These are phyloP conservation scores for Muscicapa comitata DNA, from an alignment of 2,797 vertebrate genomes.

Conservation along the genomic window DNA sequence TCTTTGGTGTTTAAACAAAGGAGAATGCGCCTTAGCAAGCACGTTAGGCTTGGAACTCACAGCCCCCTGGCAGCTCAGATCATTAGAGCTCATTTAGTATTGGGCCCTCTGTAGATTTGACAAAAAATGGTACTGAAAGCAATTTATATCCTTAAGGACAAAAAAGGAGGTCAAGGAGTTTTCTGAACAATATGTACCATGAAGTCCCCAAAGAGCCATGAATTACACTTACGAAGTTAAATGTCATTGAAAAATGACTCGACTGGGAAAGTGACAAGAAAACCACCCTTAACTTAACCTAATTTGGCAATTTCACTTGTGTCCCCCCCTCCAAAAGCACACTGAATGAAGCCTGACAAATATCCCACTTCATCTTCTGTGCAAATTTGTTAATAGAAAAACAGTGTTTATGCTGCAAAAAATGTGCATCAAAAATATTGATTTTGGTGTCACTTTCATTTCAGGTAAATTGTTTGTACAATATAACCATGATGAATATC, in stretches of 20 bases:
- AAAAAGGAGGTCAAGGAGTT: slow-evolving; percentile 78
- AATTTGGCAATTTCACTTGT: slow-evolving; percentile 80
- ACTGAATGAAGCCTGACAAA: slow-evolving; percentile 50
- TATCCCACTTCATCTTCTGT: slow-evolving; percentile 62
- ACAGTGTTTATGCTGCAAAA: slow-evolving; percentile 89
- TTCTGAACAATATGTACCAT: slow-evolving; percentile 69
- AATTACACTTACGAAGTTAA: slow-evolving; percentile 78
- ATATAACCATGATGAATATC: slow-evolving; percentile 87
- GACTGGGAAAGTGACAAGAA: slow-evolving; percentile 80
- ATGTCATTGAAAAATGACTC: slow-evolving; percentile 84
- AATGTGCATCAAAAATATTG: slow-evolving; percentile 83
- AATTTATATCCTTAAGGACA: slow-evolving; percentile 72
- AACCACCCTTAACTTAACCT: slow-evolving; percentile 82
- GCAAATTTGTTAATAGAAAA: slow-evolving; percentile 77
- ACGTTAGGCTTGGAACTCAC: neutral
- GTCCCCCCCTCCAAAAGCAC: slow-evolving; percentile 40
- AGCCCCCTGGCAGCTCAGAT: slow-evolving; percentile 64
- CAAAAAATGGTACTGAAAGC: slow-evolving; percentile 67
- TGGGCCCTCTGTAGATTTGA: slow-evolving; percentile 68
- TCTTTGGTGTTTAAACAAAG: slow-evolving; percentile 67
- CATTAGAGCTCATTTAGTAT: slow-evolving; percentile 74
- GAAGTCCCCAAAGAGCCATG: slow-evolving; percentile 68
- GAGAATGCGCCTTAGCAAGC: slow-evolving; percentile 36
- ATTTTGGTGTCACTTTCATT: slow-evolving; percentile 84
- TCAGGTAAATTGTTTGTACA: slow-evolving; percentile 88